These are phyloP conservation scores for Dolichotis patagonum DNA, from an alignment of 2,113 vertebrate genomes.

Conservation along the genomic window DNA sequence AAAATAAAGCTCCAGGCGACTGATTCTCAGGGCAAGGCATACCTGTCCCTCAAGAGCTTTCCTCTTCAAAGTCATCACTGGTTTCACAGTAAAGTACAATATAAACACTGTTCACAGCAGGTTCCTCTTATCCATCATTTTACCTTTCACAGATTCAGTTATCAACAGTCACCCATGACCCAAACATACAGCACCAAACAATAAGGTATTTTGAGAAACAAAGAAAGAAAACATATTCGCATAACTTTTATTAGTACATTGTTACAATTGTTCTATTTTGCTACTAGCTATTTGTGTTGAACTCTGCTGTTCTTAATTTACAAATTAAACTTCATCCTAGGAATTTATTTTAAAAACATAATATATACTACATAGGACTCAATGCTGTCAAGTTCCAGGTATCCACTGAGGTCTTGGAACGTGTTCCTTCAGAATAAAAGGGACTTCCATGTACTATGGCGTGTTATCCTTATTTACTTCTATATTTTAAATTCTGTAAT, in stretches of 20 bases:
- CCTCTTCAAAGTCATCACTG: background rate
- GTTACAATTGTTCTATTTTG: background rate
- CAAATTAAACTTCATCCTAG: background rate
- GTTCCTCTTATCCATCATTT: background rate
- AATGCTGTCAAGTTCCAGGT: background rate
- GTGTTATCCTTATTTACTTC: background rate
- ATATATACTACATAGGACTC: background rate
- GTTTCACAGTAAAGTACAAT: fast-evolving
- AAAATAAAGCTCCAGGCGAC: background rate
- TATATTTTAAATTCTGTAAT: background rate
- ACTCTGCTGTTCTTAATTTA: background rate
- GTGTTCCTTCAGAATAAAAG: too few species aligned
- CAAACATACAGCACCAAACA: background rate
- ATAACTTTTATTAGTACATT: background rate
- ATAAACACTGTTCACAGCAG: fast-evolving
- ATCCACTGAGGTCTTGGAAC: too few species aligned
- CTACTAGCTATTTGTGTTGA: background rate
- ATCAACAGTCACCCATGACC: background rate
- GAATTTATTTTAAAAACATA: background rate
- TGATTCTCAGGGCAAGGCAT: background rate
- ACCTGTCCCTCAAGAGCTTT: too few species aligned
- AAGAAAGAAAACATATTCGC: background rate
- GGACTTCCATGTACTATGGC: fast-evolving
- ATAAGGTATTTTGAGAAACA: background rate
- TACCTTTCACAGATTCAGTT: too few species aligned